Conservation (phyloP, 1,140 invertebrate species). For the Drosophila virilis region DNA sequence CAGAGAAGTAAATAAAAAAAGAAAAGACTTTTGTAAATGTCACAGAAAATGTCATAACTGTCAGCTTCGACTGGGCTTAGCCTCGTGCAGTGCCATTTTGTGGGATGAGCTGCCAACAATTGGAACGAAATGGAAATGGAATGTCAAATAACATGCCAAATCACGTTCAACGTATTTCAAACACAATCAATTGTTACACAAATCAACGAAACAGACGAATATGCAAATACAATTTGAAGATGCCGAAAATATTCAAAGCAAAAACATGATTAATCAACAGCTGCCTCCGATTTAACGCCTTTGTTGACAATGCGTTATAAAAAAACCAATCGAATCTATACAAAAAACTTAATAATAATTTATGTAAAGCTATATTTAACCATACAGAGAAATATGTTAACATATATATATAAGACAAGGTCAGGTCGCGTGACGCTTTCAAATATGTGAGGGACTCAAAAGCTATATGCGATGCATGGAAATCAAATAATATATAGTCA, state of each 20-base stretch:
- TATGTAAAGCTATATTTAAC: slow-evolving; percentile 69
- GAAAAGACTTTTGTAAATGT: slow-evolving; percentile 45
- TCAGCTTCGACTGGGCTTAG: slow-evolving; percentile 41
- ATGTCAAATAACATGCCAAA: slow-evolving; percentile 35
- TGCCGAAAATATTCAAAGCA: slow-evolving; percentile 10
- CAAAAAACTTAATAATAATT: slow-evolving; percentile 36
- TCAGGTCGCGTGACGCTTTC: slow-evolving; percentile 46
- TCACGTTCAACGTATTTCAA: neutral
- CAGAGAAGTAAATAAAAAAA: slow-evolving; percentile 8
- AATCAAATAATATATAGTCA: neutral
- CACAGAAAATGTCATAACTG: slow-evolving; percentile 80
- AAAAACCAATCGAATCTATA: slow-evolving; percentile 20
- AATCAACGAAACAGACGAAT: slow-evolving; percentile 60
- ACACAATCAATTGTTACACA: slow-evolving; percentile 70
- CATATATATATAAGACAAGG: slow-evolving; percentile 54
- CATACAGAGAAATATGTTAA: slow-evolving; percentile 13
- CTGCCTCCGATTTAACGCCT: slow-evolving; percentile 60
- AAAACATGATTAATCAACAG: slow-evolving; percentile 63
- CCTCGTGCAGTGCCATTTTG: slow-evolving; percentile 50
- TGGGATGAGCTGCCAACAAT: slow-evolving; percentile 48
- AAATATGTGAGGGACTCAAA: neutral
- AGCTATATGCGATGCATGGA: neutral
- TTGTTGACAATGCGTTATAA: slow-evolving; percentile 57
- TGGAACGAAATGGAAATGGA: slow-evolving; percentile 61
- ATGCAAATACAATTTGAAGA: slow-evolving; percentile 36